Evolutionary conservation across 2,797 vertebrate genomes (phyloP).

Genomic region (Melopsittacus undulatus): DNA sequence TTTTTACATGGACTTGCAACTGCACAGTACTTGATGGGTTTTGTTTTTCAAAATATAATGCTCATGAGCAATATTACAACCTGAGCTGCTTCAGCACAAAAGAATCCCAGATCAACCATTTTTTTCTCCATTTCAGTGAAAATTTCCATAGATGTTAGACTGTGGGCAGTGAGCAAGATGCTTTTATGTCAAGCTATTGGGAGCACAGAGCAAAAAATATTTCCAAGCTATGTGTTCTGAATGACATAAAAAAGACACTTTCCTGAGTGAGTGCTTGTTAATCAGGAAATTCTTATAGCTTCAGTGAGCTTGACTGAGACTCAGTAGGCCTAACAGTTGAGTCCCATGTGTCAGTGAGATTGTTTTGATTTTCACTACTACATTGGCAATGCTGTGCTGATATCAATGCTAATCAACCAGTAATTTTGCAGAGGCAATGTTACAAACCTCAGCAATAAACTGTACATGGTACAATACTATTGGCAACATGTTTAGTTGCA

Average conservation of each 20-base stretch:
- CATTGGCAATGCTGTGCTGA: background rate
- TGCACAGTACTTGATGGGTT: background rate
- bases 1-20: background rate
- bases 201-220: background rate
- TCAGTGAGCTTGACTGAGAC: background rate
- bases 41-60: background rate
- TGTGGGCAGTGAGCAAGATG: background rate
- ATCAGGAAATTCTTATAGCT: background rate
- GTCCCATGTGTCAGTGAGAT: background rate
- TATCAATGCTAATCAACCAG: background rate
- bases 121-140: background rate
- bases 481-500: background rate
- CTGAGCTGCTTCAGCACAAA: background rate
- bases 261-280: fast-evolving
- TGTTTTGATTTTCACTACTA: background rate
- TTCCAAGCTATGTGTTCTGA: background rate
- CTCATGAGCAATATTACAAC: background rate
- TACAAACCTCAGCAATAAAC: background rate
- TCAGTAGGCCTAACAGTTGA: background rate
- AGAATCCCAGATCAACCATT: background rate
- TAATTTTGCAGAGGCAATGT: background rate
- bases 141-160: background rate
- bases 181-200: background rate
- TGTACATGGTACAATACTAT: background rate
- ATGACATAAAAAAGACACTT: background rate